Percentiles rank a stretch among this genome's conserved stretches.
phyloP scores from a whole-genome alignment of 2,888 invertebrate genomes.

The Bombylius major region DNA sequence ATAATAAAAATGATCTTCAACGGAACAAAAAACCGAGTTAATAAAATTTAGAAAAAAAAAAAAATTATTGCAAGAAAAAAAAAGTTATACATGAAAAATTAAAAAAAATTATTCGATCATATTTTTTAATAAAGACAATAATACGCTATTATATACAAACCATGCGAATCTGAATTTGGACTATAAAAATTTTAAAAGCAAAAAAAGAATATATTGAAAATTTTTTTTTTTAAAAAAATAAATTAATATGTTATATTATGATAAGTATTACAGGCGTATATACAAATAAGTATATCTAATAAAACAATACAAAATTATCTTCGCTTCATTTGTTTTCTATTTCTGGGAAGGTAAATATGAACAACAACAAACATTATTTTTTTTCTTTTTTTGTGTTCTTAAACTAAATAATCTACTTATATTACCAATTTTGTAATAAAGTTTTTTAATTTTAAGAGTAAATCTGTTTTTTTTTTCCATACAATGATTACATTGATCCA shows the following conservation, averaged over 20 bases:
- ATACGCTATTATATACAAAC: slow-evolving; percentile 9
- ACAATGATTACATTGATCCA: too few relatives aligned
- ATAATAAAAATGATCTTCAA: too few relatives aligned
- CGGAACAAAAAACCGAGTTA: too few relatives aligned
- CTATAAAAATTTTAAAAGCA: neutral
- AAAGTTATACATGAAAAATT: too few relatives aligned
- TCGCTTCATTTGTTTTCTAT: slow-evolving; percentile 9
- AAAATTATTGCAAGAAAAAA: too few relatives aligned
- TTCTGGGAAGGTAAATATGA: neutral
- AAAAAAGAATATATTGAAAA: too few relatives aligned
- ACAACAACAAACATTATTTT: neutral
- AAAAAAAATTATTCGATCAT: neutral
- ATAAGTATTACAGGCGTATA: neutral
- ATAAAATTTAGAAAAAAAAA: too few relatives aligned
- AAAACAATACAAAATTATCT: slow-evolving; percentile 11
- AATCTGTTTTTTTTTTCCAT: too few relatives aligned
- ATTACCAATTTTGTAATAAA: too few relatives aligned
- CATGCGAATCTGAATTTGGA: neutral
- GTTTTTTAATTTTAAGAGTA: too few relatives aligned
- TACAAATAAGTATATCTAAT: neutral
- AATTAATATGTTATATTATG: neutral
- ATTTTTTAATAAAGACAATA: slow-evolving; percentile 2
- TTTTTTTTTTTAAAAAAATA: neutral
- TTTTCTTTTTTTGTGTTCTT: too few relatives aligned
- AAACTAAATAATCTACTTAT: too few relatives aligned